A percentile compares a stretch with the other conserved stretches of the same genome.
Conservation (phyloP, 35 echinoderm and acorn worm genomes). For the Diadema setosum region DNA sequence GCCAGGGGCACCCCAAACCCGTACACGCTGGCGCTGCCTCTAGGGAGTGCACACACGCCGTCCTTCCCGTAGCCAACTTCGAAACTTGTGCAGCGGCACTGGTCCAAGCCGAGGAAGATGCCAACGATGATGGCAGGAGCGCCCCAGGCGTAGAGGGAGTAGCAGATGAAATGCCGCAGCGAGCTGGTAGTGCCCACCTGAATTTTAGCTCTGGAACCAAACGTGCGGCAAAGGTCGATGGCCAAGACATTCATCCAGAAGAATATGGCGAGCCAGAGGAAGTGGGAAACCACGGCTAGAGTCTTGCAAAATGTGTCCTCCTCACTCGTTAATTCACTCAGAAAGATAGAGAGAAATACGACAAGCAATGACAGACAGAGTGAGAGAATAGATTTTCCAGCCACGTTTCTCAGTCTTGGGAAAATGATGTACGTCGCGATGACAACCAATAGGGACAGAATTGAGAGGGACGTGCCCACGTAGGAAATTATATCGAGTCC, state of each 20-base stretch:
- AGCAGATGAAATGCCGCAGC: background rate
- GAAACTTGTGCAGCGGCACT: background rate
- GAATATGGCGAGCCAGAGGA: conserved; percentile 45
- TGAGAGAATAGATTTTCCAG: conserved; percentile 20
- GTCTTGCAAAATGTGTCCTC: background rate
- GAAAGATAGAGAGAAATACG: background rate
- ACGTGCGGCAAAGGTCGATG: conserved; percentile 44
- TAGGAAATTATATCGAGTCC: background rate
- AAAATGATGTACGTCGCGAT: conserved; percentile 23
- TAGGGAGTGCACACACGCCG: conserved; percentile 29
- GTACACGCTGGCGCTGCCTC: background rate
- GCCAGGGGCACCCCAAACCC: conserved; percentile 46
- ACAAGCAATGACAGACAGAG: background rate
- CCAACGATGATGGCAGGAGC: conserved; percentile 28
- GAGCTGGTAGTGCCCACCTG: background rate
- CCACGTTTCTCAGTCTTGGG: conserved; percentile 14
- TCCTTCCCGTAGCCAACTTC: conserved; percentile 14
- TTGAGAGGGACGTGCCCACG: background rate
- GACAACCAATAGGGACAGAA: background rate
- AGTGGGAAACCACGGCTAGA: conserved; percentile 17
- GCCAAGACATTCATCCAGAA: conserved; percentile 60
- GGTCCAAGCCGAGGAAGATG: background rate
- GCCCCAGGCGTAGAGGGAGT: conserved; percentile 46
- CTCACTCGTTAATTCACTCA: background rate
- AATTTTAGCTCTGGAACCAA: conserved; percentile 20